Evolutionary conservation across 1,140 invertebrate species (phyloP).

Genomic region (Drosophila kanapiae): DNA sequence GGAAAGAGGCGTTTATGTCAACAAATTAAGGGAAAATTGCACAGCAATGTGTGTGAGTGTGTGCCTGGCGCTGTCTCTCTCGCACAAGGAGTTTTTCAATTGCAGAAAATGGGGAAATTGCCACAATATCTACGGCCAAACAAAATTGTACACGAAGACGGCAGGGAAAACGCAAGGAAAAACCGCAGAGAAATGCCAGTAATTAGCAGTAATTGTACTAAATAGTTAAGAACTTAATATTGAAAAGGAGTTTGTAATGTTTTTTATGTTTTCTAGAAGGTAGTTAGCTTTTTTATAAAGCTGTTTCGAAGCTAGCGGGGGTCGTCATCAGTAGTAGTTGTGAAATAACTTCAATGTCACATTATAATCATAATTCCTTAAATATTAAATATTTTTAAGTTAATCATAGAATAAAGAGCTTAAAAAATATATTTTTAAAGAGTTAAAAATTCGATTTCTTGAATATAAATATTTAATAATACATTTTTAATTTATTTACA

Average conservation of each 20-base stretch:
- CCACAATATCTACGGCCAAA: background rate
- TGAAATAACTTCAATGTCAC: background rate
- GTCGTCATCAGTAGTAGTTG: background rate
- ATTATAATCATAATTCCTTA: background rate
- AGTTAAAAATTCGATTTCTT: too few species aligned
- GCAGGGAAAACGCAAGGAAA: background rate
- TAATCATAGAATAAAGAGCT: too few species aligned
- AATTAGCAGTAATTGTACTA: background rate
- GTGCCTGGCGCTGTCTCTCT: background rate
- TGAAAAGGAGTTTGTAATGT: background rate
- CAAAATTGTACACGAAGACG: background rate
- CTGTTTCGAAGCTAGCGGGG: too few species aligned
- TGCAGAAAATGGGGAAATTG: background rate
- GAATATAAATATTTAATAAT: background rate
- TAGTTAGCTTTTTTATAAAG: too few species aligned
- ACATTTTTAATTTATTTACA: too few species aligned
- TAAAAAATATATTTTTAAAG: too few species aligned
- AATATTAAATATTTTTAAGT: background rate
- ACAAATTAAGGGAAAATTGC: constrained; percentile 82
- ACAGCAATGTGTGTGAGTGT: constrained; percentile 21
- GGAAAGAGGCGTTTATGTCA: constrained; percentile 80
- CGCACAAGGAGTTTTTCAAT: constrained; percentile 18
- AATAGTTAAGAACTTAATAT: background rate
- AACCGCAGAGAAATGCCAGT: too few species aligned
- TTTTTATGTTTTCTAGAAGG: background rate